Conservation (phyloP, 2,888 invertebrate species). For the Unio delphinus region DNA sequence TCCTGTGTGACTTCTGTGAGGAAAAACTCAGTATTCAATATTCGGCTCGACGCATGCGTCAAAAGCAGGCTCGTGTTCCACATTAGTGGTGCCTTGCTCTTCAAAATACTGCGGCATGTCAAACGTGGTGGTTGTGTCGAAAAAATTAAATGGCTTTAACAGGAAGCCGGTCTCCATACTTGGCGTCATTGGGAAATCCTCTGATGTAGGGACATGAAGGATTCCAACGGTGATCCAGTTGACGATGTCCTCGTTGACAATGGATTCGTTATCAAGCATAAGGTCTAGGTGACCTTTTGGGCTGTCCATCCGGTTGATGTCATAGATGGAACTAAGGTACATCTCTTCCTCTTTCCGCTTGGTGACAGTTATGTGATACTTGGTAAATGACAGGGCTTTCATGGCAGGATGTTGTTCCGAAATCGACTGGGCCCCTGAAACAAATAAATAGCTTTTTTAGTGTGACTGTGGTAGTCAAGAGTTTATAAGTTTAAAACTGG, state of each 20-base stretch:
- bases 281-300: constrained; percentile 16
- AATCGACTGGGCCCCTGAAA: too few relatives aligned
- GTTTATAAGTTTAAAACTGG: too few relatives aligned
- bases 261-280: constrained; percentile 26
- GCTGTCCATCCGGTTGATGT: constrained; percentile 14
- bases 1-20: too few relatives aligned
- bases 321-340: constrained; percentile 25
- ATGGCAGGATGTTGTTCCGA: constrained; percentile 24
- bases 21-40: too few relatives aligned
- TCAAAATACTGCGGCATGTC: constrained; percentile 24
- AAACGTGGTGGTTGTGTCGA: constrained; percentile 25
- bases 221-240: constrained; percentile 30
- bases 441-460: too few relatives aligned
- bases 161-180: constrained; percentile 20
- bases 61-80: constrained; percentile 3
- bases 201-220: constrained; percentile 30
- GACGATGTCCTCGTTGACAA: constrained; percentile 28
- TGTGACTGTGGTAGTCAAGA: too few relatives aligned
- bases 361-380: constrained; percentile 46
- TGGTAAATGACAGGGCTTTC: constrained; percentile 41
- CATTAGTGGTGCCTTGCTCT: not conserved
- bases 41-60: constrained; percentile 4
- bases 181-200: constrained; percentile 33
- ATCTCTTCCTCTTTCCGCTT: constrained; percentile 45
- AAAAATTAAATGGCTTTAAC: constrained; percentile 32